These are phyloP conservation scores for Erannis defoliaria DNA, from an alignment of 2,888 invertebrate genomes.

Conservation along the genomic window DNA sequence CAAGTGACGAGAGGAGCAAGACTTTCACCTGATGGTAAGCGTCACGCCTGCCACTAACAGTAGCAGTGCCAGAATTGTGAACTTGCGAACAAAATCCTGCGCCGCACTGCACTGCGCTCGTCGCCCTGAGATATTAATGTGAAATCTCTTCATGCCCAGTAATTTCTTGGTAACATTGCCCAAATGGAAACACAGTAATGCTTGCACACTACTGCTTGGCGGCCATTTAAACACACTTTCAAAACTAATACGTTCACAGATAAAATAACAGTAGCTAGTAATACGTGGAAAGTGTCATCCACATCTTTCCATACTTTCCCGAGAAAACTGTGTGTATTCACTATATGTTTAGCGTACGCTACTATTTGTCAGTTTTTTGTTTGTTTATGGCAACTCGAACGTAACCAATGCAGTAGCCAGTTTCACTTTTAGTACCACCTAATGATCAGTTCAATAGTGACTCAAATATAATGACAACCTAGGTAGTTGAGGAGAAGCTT, in stretches of 20 bases:
- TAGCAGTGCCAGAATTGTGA: too few species aligned
- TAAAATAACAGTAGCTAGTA: constrained; percentile 20
- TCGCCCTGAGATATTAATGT: too few species aligned
- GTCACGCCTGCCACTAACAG: too few species aligned
- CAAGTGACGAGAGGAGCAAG: too few species aligned
- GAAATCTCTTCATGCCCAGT: too few species aligned
- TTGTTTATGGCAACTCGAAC: constrained; percentile 27
- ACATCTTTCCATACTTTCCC: constrained; percentile 52
- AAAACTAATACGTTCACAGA: constrained; percentile 9
- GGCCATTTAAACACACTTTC: too few species aligned
- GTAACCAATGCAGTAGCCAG: constrained; percentile 31
- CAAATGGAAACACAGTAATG: too few species aligned
- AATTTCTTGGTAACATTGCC: too few species aligned
- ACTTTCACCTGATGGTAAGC: too few species aligned
- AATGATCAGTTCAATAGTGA: constrained; percentile 37
- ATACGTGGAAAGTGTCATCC: constrained; percentile 57
- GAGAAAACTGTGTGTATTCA: constrained; percentile 44
- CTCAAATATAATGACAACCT: constrained; percentile 4
- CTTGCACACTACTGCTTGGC: too few species aligned
- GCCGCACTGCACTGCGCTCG: too few species aligned
- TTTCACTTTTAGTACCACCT: constrained; percentile 40
- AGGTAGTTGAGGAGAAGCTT: constrained; percentile 1
- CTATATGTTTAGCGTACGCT: constrained; percentile 31
- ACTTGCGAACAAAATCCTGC: too few species aligned
- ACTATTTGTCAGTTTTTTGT: constrained; percentile 43